These are phyloP conservation scores for Heteronetta atricapilla DNA, from an alignment of 2,113 vertebrate species.

Conservation along the genomic window DNA sequence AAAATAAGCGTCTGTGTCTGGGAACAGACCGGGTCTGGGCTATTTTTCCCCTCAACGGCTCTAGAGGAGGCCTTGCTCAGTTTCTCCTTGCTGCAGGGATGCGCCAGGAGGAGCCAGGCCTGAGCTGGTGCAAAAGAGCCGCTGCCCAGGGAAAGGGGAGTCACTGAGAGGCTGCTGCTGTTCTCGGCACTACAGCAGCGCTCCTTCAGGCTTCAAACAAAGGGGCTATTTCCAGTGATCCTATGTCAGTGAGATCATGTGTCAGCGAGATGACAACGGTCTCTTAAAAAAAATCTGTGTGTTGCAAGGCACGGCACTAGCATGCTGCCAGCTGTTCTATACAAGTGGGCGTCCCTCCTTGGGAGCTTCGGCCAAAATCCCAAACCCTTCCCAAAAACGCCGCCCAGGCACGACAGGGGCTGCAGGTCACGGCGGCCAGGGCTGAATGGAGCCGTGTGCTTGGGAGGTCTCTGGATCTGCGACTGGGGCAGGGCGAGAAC, in stretches of 20 bases:
- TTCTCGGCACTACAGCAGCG: background rate
- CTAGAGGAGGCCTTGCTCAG: background rate
- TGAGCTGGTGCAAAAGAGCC: background rate
- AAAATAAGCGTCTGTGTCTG: background rate
- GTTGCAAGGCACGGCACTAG: background rate
- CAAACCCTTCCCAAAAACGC: background rate
- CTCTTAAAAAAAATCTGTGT: background rate
- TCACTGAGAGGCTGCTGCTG: background rate
- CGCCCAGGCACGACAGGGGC: too few species aligned
- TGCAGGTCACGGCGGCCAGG: accelerated
- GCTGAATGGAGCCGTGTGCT: background rate
- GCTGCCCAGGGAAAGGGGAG: background rate
- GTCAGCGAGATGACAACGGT: background rate
- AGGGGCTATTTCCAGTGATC: background rate
- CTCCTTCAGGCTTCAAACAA: background rate
- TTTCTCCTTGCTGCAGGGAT: background rate
- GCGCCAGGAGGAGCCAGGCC: background rate
- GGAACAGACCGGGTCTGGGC: background rate
- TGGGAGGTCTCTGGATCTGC: background rate
- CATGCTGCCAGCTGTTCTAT: background rate
- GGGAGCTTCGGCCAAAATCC: background rate
- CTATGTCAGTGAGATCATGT: background rate
- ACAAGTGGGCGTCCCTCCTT: accelerated
- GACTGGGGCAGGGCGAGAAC: background rate
- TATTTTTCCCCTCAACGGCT: background rate